phyloP scores from a whole-genome alignment of 2,888 invertebrate species.

The Sinotaia quadrata region DNA sequence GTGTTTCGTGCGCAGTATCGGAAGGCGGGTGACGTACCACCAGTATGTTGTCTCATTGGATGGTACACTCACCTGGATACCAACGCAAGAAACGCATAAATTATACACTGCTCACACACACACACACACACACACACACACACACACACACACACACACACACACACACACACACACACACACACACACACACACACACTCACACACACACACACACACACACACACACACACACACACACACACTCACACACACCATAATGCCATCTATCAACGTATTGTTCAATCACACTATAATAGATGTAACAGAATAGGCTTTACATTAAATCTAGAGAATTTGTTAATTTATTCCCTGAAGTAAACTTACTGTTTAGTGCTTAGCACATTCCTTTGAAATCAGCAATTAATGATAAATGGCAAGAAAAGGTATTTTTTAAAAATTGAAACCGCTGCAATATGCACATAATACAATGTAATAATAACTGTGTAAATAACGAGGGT shows the following conservation, averaged over 20 bases:
- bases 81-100: not conserved
- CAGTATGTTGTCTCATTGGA: constrained; percentile 94
- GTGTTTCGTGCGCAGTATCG: constrained; percentile 80
- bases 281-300: too few relatives aligned
- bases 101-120: not conserved
- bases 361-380: too few relatives aligned
- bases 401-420: too few relatives aligned
- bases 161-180: not conserved
- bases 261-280: not conserved
- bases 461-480: too few relatives aligned
- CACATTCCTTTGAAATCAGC: too few relatives aligned
- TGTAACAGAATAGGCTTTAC: too few relatives aligned
- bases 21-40: constrained; percentile 90
- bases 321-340: too few relatives aligned
- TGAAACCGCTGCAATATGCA: too few relatives aligned
- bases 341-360: too few relatives aligned
- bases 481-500: too few relatives aligned
- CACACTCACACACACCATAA: not conserved
- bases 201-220: not conserved
- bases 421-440: too few relatives aligned
- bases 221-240: not conserved
- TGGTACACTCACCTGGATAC: constrained; percentile 78
- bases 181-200: not conserved
- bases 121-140: constrained; percentile 14
- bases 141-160: not conserved